Evolutionary conservation across 2,113 vertebrate species (phyloP), one percentile per base, ranked within the genome.

Genomic region (Elephas maximus): DNA sequence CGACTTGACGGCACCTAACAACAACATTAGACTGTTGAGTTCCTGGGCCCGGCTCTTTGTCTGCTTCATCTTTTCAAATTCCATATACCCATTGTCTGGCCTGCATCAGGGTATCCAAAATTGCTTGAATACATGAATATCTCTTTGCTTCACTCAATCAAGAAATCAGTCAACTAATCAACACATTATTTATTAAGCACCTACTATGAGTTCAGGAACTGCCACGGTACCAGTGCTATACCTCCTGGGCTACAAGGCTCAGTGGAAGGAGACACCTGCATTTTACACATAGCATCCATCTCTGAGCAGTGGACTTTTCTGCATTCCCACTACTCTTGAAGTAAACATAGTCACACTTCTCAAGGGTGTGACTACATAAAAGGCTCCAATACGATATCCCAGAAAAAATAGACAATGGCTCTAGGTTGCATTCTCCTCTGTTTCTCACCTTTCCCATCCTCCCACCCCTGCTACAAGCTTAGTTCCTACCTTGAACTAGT

Each of bases 401-500:
- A 88, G 65, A 88, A 90, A 84, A 95, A 92, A 11, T 9, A 5
- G 44, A 15, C 37, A 76, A 8, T 73, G 44, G n/a, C 30, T 77
- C 44, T 71, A 0, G 4, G 57, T 93, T 74, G 57, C 10, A 23
- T 89, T 93, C n/a, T 85, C 33, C 4, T 57, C 24, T 67, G 26
- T 8, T 2, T 88, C 10, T 77, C 15, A 30, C 67, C 18, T 93
- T 60, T 26, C 23, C 41, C 12, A 30, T 6, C 2, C 6, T 30
- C 48, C 48, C 20, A 65, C 23, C 3, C 30, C 90, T 82, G 8
- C 11, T n/a, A n/a, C n/a, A 67, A 33, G 76, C 12, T 60, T 23
- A 62, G 63, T 63, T 76, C 95, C 30, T 97, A 99, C 99, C 99
- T 99, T 96, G 99, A 99, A 93, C 98, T 98, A 14, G 99, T 99